Base-by-base conservation (phyloP, 2,113 vertebrate genomes). In the Brachypodius melanocephalos region DNA sequence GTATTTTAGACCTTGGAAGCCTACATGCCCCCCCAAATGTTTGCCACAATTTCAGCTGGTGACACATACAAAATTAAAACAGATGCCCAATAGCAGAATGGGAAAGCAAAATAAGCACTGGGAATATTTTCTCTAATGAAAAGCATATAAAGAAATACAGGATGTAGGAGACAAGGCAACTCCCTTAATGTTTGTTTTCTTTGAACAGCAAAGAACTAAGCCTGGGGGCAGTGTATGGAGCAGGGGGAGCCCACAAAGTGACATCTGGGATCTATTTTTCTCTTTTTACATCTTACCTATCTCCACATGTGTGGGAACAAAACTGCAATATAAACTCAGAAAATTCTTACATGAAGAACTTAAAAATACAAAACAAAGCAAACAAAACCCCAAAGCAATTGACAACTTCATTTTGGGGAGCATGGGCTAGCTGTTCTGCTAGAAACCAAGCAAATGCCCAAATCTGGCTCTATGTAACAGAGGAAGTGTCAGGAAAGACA, bases 1-100 rank as follows among this genome's bases (percentile, higher is more conserved):
- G 10, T 61, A 51, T 52, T 88, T 79, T n/a, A 88, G 54, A 76
- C 22, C 29, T 49, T 45, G 31, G 34, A 90, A 88, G 19, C 3
- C 1, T 22, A 57, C n/a, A 40, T 0, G 1, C 2, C 4, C 17
- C 13, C 8, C 5, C 11, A 40, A 10, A 78, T 38, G 12, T 63
- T 57, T 74, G 29, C 15, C 34, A 67, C 36, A 68, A 52, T 68
- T 87, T 77, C 61, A 59, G 10, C 51, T 31, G 40, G 14, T 10
- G 34, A 82, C 11, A 42, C 7, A 69, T 6, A 42, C 3, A 75
- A 75, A 89, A 89, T 43, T 32, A 49, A 88, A 83, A 52, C 1
- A 83, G 49, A 42, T 1, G 8, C 38, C n/a, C 42, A 57, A 21
- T 3, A 84, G 28, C 26, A 74, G 57, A 84, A 78, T 24, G 3